phyloP scores from a whole-genome alignment of 2,113 vertebrate genomes.

The Gallinago paraguaiae region DNA sequence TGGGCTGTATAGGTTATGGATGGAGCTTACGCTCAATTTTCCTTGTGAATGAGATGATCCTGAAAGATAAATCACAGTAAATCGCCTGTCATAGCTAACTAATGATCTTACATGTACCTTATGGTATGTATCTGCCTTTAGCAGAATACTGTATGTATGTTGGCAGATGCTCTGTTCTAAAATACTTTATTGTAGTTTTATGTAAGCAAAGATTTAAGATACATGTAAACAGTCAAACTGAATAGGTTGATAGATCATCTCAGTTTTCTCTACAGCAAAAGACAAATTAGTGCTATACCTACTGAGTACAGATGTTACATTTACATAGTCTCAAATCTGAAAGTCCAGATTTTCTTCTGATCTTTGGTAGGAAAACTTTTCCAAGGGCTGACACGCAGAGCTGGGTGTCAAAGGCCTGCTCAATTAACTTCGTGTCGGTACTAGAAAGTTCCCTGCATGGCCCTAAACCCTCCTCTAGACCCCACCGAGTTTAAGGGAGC shows the following conservation, averaged over 20 bases:
- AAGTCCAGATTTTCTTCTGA: constrained; percentile 4
- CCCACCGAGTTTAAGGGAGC: background rate
- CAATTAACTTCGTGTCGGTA: background rate
- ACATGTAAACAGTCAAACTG: background rate
- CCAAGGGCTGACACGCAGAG: background rate
- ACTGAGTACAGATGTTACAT: background rate
- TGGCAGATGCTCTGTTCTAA: constrained; percentile 39
- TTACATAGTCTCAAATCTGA: background rate
- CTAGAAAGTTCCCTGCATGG: background rate
- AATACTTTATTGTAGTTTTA: constrained; percentile 42
- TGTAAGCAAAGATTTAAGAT: constrained; percentile 48
- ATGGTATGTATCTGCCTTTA: constrained; percentile 9
- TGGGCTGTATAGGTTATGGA: constrained; percentile 67
- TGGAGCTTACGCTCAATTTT: constrained; percentile 70
- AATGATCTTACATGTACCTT: constrained; percentile 24
- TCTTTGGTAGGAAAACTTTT: background rate
- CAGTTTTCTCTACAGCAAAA: background rate
- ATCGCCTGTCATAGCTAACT: constrained; percentile 53
- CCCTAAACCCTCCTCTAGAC: background rate
- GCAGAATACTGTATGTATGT: background rate
- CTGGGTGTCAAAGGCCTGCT: background rate
- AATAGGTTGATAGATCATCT: background rate
- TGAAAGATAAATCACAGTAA: constrained; percentile 69
- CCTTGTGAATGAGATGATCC: constrained; percentile 64
- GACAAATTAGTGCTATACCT: background rate